Percentiles rank a stretch among this genome's conserved stretches.
phyloP scores from a whole-genome alignment of 2,888 invertebrate species.

The Tipula lateralis region DNA sequence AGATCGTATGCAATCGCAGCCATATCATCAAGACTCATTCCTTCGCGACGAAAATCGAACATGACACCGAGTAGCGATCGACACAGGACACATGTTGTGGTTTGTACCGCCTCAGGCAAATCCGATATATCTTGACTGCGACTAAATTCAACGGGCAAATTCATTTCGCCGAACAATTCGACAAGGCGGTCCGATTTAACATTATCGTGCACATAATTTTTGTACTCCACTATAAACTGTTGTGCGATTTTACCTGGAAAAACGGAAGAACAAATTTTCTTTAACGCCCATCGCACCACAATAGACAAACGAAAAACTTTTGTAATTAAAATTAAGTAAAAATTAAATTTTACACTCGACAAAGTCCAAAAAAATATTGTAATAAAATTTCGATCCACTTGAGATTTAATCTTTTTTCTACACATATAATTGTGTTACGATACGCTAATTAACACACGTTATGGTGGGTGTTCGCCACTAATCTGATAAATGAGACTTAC shows the following conservation, averaged over 20 bases:
- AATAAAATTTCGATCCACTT: neutral
- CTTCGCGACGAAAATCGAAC: constrained; percentile 49
- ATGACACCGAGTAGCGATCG: constrained; percentile 40
- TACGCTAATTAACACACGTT: neutral
- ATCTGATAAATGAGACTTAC: neutral
- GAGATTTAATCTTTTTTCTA: neutral
- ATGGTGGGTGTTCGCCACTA: neutral
- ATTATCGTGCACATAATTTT: neutral
- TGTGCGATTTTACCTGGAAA: neutral
- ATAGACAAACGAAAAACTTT: neutral
- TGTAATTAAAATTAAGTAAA: neutral
- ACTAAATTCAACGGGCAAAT: neutral
- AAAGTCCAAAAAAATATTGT: neutral
- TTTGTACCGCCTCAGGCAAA: constrained; percentile 38
- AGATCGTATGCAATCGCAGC: constrained; percentile 48
- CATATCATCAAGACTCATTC: constrained; percentile 50
- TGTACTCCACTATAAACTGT: neutral
- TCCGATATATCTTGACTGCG: constrained; percentile 38
- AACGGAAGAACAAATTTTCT: neutral
- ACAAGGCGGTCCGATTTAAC: neutral
- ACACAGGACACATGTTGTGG: constrained; percentile 42
- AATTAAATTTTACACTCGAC: neutral
- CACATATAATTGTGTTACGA: neutral
- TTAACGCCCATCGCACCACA: too few species aligned
- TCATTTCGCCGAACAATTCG: neutral